phyloP scores from a whole-genome alignment of 2,113 vertebrate species.

The Eulemur macaco region DNA sequence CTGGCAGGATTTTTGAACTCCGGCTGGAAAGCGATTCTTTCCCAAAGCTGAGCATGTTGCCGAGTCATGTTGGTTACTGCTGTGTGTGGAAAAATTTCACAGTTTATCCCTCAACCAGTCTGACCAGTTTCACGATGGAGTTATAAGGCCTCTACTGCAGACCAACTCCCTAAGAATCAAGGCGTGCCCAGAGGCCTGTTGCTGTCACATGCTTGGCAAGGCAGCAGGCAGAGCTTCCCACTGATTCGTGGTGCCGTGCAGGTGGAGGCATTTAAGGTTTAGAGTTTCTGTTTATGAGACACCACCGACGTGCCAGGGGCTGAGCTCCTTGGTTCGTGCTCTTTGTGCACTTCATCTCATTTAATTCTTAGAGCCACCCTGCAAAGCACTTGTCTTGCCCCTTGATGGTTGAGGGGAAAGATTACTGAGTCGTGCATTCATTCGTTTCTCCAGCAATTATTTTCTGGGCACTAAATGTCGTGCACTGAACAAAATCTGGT shows the following conservation, averaged over 20 bases:
- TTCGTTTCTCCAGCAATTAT: not conserved
- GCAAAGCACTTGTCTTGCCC: not conserved
- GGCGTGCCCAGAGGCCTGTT: conserved; percentile 30
- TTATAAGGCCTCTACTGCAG: conserved; percentile 56
- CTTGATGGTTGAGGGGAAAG: not conserved
- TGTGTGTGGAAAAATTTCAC: conserved; percentile 68
- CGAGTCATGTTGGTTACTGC: conserved; percentile 68
- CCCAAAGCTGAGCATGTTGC: not conserved
- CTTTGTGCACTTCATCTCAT: not conserved
- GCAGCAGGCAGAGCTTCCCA: not conserved
- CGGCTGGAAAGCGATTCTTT: not conserved
- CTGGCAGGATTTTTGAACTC: not conserved
- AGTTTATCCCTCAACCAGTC: conserved; percentile 71
- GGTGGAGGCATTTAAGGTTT: not conserved
- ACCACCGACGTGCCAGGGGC: accelerated
- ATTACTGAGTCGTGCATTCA: not conserved
- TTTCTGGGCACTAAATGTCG: not conserved
- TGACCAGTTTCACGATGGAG: conserved; percentile 74
- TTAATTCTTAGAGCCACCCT: not conserved
- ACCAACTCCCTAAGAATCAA: conserved; percentile 53
- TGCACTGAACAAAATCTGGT: not conserved
- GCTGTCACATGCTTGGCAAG: not conserved
- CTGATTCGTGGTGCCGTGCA: accelerated
- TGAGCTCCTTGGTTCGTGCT: not conserved
- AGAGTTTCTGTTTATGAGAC: not conserved